phyloP scores from a whole-genome alignment of 2,888 invertebrate species.

The Synergus japonicus region DNA sequence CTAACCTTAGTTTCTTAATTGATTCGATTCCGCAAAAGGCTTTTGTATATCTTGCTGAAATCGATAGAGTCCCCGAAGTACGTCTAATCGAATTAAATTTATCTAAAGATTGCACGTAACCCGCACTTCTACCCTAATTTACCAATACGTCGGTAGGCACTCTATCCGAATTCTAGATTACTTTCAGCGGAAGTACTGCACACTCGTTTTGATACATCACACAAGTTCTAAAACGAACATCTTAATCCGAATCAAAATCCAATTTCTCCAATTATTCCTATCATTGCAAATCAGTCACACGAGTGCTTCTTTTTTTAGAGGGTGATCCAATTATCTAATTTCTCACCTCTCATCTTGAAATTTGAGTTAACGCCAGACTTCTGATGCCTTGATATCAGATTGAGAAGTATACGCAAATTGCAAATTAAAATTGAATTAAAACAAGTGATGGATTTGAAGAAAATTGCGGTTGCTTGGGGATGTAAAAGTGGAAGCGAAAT shows the following conservation, averaged over 20 bases:
- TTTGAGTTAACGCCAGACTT: no score
- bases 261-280: background rate
- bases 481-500: slow-evolving; percentile 11
- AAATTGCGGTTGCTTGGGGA: background rate
- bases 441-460: background rate
- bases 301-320: background rate
- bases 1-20: slow-evolving; percentile 71
- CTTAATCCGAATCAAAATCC: slow-evolving; percentile 23
- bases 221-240: slow-evolving; percentile 40
- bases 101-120: slow-evolving; percentile 42
- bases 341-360: background rate
- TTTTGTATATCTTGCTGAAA: slow-evolving; percentile 54
- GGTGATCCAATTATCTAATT: background rate
- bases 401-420: background rate
- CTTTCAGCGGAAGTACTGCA: background rate
- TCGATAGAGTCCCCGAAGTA: slow-evolving; percentile 52
- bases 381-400: no score
- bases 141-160: slow-evolving; percentile 39
- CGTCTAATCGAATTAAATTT: slow-evolving; percentile 37
- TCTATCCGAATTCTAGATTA: slow-evolving; percentile 38
- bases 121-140: slow-evolving; percentile 31
- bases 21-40: slow-evolving; percentile 63
- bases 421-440: background rate
- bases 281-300: slow-evolving; percentile 28
- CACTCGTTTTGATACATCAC: slow-evolving; percentile 11